Base-by-base conservation (phyloP, 1,140 invertebrate species). In the Drosophila prosaltans region DNA sequence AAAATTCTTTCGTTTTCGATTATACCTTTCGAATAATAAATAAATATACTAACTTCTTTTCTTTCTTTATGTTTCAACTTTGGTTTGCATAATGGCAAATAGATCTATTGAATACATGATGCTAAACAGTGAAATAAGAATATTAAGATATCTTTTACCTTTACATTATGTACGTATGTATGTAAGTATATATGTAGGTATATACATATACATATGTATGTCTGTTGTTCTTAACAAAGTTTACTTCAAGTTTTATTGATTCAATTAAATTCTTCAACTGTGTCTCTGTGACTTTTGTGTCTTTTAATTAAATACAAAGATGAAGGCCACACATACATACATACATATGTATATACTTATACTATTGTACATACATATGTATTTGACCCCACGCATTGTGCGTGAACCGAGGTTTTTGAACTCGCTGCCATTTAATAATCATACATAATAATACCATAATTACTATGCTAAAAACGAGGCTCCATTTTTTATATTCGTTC, bases 291-390 rank as follows among this genome's bases (percentile, higher is more conserved):
- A 39, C 57, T 62, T 62, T 62, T 39, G 57, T 59, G 21, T 68
- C 74, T 78, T 82, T 88, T 80, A 85, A 85, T 85, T 85, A 84
- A 83, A 86, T 55, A 45, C 51, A 43, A 65, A 65, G 75, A 75
- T 63, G 83, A 74, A 66, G 72, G 45, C 71, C 69, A 64, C 10
- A 51, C 45, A 51, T 10, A 51, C 48, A 26, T 10, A 58, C 10
- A 57, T 36, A 67, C 43, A 28, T 9, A 39, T 24, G 51, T 39
- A 30, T 6, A 48, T 24, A 1, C 1, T 3, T 36, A 24, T 10
- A 7, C 7, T 0, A 21, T 8, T 8, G 7, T 8, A 8, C 7
- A 8, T 48, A 24, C 1, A 2, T 26, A 26, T 40, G 3, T 5
- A 36, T 68, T 3, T 16, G 41, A 58, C 61, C 67, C 45, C 60